These are phyloP conservation scores for Rugalucina vietnamica DNA, from an alignment of 2,888 invertebrate genomes.

Conservation along the genomic window DNA sequence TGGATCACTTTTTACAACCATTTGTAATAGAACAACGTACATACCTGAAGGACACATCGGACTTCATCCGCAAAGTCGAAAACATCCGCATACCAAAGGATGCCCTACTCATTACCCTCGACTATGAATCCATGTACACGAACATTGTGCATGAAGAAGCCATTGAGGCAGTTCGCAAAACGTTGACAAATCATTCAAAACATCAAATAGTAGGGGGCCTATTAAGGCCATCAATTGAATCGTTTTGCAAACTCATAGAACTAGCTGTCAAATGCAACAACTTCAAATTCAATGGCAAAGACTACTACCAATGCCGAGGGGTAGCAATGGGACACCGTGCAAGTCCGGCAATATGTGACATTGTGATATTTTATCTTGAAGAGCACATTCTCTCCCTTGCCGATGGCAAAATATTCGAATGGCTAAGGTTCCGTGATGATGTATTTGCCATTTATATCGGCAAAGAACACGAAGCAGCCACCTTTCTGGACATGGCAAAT, in stretches of 20 bases:
- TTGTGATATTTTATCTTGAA: constrained; percentile 54
- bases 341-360: constrained; percentile 35
- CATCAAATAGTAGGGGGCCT: not conserved
- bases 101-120: constrained; percentile 32
- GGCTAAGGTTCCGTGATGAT: constrained; percentile 48
- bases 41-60: constrained; percentile 23
- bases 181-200: not conserved
- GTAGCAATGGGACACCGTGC: constrained; percentile 50
- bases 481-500: not conserved
- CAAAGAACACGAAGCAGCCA: not conserved
- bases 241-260: constrained; percentile 13
- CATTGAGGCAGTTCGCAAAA: constrained; percentile 12
- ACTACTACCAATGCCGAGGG: constrained; percentile 21
- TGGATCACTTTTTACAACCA: constrained; percentile 25
- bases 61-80: constrained; percentile 19
- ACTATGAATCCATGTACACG: constrained; percentile 35
- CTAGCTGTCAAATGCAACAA: constrained; percentile 31
- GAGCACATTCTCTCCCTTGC: not conserved
- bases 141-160: constrained; percentile 37
- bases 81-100: not conserved
- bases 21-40: constrained; percentile 8
- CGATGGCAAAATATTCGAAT: constrained; percentile 14
- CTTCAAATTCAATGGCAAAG: constrained; percentile 41
- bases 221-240: not conserved
- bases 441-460: not conserved